phyloP scores from a whole-genome alignment of 2,113 vertebrate genomes.

The Ptilorrhoa leucosticta region DNA sequence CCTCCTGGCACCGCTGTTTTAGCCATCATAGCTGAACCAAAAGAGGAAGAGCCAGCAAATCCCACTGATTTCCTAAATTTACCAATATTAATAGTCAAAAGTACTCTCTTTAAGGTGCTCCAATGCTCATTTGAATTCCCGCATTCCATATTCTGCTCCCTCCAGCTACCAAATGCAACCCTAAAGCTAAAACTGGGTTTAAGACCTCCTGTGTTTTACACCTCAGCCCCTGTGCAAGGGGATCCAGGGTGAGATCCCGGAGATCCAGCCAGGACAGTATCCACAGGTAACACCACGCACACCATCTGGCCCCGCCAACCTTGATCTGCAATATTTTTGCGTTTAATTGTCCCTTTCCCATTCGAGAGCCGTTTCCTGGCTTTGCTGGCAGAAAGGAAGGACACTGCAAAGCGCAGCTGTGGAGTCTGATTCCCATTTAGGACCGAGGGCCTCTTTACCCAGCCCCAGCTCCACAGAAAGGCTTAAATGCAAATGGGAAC shows the following conservation, averaged over 20 bases:
- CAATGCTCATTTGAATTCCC: rapidly evolving
- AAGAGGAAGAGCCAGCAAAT: background rate
- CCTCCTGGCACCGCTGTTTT: background rate
- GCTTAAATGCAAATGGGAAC: constrained; percentile 50
- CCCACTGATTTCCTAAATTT: background rate
- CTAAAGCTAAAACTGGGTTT: background rate
- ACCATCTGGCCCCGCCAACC: rapidly evolving
- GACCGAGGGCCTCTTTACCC: constrained; percentile 27
- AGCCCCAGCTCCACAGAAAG: background rate
- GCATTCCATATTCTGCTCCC: background rate
- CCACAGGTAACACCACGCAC: rapidly evolving
- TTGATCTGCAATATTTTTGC: background rate
- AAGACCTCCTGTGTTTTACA: background rate
- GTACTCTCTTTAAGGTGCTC: background rate
- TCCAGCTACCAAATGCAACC: background rate
- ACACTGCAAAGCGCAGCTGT: background rate
- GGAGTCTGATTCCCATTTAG: constrained; percentile 59
- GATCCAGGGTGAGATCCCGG: rapidly evolving
- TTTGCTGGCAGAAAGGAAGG: background rate
- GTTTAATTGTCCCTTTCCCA: background rate
- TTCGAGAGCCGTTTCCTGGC: background rate
- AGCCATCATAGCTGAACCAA: background rate
- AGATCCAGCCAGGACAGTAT: rapidly evolving
- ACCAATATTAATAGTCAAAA: background rate
- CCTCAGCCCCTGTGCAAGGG: background rate